These are phyloP conservation scores for Chelmon rostratus DNA, from an alignment of 2,797 vertebrate genomes.

Conservation along the genomic window DNA sequence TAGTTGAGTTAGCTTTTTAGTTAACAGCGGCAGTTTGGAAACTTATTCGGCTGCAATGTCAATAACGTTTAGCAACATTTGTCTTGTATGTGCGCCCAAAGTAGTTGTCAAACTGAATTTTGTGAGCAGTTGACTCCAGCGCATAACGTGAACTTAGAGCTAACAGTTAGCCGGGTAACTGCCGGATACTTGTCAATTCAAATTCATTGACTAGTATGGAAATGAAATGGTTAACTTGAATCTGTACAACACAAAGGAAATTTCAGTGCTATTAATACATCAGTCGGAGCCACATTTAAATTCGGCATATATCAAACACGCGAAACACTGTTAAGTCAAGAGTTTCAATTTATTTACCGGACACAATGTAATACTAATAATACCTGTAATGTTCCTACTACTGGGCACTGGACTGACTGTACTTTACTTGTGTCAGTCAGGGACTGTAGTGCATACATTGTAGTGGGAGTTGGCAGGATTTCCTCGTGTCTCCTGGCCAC, in stretches of 20 bases:
- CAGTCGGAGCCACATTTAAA: not conserved
- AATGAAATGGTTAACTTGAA: not conserved
- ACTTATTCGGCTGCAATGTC: not conserved
- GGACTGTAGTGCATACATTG: not conserved
- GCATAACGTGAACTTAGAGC: no score
- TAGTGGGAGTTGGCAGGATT: conserved; percentile 2
- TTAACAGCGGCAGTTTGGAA: not conserved
- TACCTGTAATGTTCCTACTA: not conserved
- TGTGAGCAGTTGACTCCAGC: not conserved
- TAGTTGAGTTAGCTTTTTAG: not conserved
- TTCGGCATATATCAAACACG: not conserved
- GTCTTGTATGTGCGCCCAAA: no score
- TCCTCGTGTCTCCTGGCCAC: not conserved
- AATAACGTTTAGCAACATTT: not conserved
- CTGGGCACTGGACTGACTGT: not conserved
- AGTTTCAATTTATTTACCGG: no score
- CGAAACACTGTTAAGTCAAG: not conserved
- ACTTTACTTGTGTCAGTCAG: not conserved
- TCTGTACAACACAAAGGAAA: not conserved
- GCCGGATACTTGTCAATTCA: not conserved
- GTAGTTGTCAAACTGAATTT: not conserved
- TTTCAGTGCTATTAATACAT: not conserved
- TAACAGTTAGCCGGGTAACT: not conserved
- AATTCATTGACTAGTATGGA: not conserved
- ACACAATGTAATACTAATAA: no score